Evolutionary conservation across 2,113 vertebrate species (phyloP).

Genomic region (Setophaga kirtlandii): DNA sequence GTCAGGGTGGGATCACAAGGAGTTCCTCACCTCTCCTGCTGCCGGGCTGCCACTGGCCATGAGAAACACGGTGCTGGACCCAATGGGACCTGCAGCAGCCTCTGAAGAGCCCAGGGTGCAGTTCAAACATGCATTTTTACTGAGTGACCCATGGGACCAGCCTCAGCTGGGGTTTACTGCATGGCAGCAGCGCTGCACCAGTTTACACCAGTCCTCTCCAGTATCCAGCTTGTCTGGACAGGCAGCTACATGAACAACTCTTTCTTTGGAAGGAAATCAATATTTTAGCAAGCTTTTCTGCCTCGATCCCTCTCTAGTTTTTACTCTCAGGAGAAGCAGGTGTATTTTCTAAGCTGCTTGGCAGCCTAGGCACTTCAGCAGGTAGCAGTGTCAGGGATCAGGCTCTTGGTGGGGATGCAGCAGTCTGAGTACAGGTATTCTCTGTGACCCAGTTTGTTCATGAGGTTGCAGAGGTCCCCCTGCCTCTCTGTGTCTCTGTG

Average conservation of each 20-base stretch:
- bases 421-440: neutral
- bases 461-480: neutral
- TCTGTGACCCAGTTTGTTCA: neutral
- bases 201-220: neutral
- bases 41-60: neutral
- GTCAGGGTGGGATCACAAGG: fast-evolving
- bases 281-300: conserved; percentile 4
- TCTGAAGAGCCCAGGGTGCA: neutral
- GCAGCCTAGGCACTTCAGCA: neutral
- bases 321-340: neutral
- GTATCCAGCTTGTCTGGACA: neutral
- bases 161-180: neutral
- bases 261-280: neutral
- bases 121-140: neutral
- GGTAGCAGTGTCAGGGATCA: neutral
- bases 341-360: neutral
- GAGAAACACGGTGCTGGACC: neutral
- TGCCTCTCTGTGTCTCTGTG: fast-evolving
- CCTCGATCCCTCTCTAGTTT: neutral
- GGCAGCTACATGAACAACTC: neutral
- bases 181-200: neutral
- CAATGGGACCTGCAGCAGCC: fast-evolving
- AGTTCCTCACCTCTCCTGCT: neutral
- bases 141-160: neutral
- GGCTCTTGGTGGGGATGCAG: neutral